Conservation (phyloP, 2,888 invertebrate species). For the Ophonus ardosiacus region DNA sequence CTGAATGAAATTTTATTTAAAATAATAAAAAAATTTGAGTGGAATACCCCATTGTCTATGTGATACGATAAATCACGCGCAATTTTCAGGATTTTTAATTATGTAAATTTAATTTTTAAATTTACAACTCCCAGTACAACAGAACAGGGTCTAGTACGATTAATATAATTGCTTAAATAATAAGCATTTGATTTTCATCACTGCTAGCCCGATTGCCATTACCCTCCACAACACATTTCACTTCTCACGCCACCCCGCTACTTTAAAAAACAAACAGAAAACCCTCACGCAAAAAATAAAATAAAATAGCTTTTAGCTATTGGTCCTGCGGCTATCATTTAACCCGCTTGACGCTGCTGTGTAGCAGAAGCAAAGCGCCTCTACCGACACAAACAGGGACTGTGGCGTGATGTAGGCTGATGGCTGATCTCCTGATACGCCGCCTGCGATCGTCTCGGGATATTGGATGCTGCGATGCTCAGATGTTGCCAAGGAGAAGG, state of each 20-base stretch:
- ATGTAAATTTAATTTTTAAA: no score
- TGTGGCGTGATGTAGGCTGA: constrained; percentile 19
- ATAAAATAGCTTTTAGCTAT: constrained; percentile 43
- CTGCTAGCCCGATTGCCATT: no score
- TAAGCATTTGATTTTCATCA: no score
- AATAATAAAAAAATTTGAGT: no score
- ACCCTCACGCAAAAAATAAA: constrained; percentile 46
- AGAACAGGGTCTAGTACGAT: no score
- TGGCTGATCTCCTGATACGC: constrained; percentile 29
- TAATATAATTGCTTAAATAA: no score
- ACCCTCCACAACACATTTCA: neutral
- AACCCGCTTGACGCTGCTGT: neutral
- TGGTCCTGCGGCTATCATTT: constrained; percentile 44
- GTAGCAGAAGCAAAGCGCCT: neutral
- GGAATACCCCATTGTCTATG: no score
- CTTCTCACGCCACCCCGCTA: constrained; percentile 26
- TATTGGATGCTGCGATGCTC: constrained; percentile 39
- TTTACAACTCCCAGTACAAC: no score
- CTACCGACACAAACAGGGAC: neutral
- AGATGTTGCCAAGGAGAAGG: constrained; percentile 1
- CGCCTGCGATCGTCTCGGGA: constrained; percentile 23
- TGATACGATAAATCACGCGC: no score
- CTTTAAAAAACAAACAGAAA: constrained; percentile 30
- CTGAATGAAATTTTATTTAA: no score
- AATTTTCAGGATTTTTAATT: no score